Evolutionary conservation across 2,797 vertebrate genomes (phyloP).

Genomic region (Enteromius anoplus): DNA sequence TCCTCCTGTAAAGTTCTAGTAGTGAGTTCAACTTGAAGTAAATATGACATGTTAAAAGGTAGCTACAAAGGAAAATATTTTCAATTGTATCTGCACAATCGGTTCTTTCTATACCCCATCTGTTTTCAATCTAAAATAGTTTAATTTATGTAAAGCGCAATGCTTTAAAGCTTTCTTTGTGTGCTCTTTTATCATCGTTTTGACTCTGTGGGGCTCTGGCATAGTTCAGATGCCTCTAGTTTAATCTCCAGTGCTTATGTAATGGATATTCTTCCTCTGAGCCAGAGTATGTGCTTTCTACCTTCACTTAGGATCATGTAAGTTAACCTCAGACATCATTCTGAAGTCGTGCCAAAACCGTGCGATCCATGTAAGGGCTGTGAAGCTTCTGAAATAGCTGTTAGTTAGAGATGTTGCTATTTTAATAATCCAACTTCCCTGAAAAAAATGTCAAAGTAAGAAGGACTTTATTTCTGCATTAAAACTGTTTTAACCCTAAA

Average conservation of each 20-base stretch:
- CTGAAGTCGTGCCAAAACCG: background rate
- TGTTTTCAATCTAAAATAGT: background rate
- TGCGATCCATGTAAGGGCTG: background rate
- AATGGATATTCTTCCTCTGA: conserved; percentile 74
- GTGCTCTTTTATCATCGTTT: conserved; percentile 26
- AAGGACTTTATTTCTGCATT: background rate
- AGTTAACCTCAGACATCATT: conserved; percentile 37
- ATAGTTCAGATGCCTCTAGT: conserved; percentile 76
- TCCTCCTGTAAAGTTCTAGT: conserved; percentile 59
- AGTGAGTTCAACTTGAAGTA: conserved; percentile 58
- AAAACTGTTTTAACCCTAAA: background rate
- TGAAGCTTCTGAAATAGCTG: background rate
- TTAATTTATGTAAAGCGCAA: conserved; percentile 5
- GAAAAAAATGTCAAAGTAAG: background rate
- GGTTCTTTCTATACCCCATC: background rate
- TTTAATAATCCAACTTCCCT: background rate
- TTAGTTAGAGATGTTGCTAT: background rate
- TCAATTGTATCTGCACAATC: background rate
- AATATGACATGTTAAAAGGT: conserved; percentile 59
- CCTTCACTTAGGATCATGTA: conserved; percentile 39
- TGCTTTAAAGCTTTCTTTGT: background rate
- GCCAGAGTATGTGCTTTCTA: conserved; percentile 45
- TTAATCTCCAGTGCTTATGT: conserved; percentile 75
- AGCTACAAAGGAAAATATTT: conserved; percentile 53
- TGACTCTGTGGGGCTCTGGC: conserved; percentile 62